Evolutionary conservation across 2,888 invertebrate species (phyloP).

Genomic region (Bimastos eiseni): DNA sequence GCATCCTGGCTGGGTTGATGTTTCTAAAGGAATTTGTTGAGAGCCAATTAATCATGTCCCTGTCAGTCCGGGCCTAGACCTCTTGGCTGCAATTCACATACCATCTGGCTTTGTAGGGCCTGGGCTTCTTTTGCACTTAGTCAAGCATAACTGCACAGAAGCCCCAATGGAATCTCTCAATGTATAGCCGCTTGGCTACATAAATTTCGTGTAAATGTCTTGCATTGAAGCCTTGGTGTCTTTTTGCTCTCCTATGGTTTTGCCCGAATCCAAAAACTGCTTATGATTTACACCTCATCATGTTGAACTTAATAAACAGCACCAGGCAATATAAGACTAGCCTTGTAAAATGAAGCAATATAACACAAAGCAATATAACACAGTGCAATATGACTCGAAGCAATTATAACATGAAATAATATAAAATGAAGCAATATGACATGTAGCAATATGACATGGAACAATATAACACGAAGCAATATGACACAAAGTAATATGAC

Average conservation of each 20-base stretch:
- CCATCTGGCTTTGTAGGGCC: conserved; percentile 23
- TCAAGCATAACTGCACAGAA: conserved; percentile 16
- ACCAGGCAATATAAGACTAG: not conserved
- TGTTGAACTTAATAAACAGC: conserved; percentile 13
- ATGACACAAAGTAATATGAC: no score
- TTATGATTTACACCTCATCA: conserved; percentile 6
- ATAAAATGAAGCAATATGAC: no score
- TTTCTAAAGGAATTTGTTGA: conserved; percentile 21
- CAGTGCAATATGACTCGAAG: no score
- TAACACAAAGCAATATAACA: no score
- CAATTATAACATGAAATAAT: no score
- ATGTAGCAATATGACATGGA: no score
- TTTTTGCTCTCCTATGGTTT: not conserved
- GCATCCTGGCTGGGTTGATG: conserved; percentile 23
- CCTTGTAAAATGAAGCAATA: no score
- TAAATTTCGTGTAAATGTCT: conserved; percentile 6
- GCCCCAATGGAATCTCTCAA: not conserved
- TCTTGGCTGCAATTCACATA: conserved; percentile 23
- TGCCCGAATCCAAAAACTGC: conserved; percentile 4
- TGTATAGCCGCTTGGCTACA: conserved; percentile 4
- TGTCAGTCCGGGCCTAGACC: conserved; percentile 19
- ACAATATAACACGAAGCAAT: no score
- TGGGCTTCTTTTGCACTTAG: conserved; percentile 18
- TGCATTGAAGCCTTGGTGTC: conserved; percentile 3
- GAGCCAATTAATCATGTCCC: conserved; percentile 24